phyloP scores from a whole-genome alignment of 2,113 vertebrate genomes.

The Burhinus bistriatus region DNA sequence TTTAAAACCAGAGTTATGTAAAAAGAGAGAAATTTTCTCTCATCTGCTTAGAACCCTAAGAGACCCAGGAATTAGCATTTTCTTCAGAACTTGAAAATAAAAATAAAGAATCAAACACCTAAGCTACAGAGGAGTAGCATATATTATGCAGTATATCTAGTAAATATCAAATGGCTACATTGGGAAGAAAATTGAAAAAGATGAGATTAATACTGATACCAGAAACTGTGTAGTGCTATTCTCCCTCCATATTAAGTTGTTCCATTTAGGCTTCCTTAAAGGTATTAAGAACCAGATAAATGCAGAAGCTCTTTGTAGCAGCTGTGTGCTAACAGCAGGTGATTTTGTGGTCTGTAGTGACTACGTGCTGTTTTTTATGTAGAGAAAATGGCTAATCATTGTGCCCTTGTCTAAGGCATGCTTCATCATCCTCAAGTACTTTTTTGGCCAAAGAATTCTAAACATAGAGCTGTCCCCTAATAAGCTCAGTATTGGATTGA shows the following conservation, averaged over 20 bases:
- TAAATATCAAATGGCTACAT: constrained; percentile 29
- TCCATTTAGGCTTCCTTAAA: constrained; percentile 72
- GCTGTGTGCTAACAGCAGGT: constrained; percentile 75
- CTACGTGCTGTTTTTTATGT: constrained; percentile 77
- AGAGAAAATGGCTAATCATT: constrained; percentile 80
- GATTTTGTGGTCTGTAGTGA: constrained; percentile 73
- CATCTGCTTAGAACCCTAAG: not conserved
- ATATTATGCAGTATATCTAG: not conserved
- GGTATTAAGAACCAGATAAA: constrained; percentile 75
- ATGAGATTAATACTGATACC: constrained; percentile 64
- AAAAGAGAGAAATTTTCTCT: not conserved
- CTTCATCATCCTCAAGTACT: constrained; percentile 79
- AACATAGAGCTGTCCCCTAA: constrained; percentile 79
- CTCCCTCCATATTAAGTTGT: constrained; percentile 68
- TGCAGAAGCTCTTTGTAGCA: constrained; percentile 73
- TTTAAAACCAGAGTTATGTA: not conserved
- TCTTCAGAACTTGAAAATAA: not conserved
- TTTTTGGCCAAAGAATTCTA: constrained; percentile 79
- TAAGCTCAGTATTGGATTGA: constrained; percentile 81
- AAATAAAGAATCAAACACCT: not conserved
- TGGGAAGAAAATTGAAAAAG: constrained; percentile 65
- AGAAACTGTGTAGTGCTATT: constrained; percentile 66
- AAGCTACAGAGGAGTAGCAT: not conserved
- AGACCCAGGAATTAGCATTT: not conserved
- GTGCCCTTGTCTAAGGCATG: constrained; percentile 78